Evolutionary conservation across 1,140 invertebrate species (phyloP).

Genomic region (Manduca sexta): DNA sequence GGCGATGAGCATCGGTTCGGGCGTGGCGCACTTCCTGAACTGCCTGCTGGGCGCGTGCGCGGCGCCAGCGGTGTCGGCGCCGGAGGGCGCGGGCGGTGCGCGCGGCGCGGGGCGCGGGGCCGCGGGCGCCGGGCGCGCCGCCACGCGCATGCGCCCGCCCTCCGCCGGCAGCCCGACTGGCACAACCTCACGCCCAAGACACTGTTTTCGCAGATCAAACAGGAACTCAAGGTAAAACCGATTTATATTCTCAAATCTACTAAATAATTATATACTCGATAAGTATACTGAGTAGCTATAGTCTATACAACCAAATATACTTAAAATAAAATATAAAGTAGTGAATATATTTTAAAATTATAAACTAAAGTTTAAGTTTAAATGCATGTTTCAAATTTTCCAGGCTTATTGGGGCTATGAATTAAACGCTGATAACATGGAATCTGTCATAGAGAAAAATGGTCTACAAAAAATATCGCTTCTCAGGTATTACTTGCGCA

Average conservation of each 20-base stretch:
- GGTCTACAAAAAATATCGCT: slow-evolving; percentile 92
- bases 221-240: slow-evolving; percentile 80
- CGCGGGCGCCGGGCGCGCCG: slow-evolving; percentile 69
- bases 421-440: slow-evolving; percentile 85
- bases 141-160: slow-evolving; percentile 69
- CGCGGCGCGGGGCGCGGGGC: slow-evolving; percentile 21
- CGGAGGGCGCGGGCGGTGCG: slow-evolving; percentile 52
- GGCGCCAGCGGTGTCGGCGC: slow-evolving; percentile 76
- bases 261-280: too few relatives aligned
- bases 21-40: slow-evolving; percentile 96
- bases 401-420: slow-evolving; percentile 90
- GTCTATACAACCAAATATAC: too few relatives aligned
- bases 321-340: not conserved
- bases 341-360: too few relatives aligned
- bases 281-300: too few relatives aligned
- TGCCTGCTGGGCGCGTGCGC: slow-evolving; percentile 89
- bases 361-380: not conserved
- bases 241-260: too few relatives aligned
- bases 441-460: slow-evolving; percentile 84
- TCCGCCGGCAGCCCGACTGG: slow-evolving; percentile 83
- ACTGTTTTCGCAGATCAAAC: slow-evolving; percentile 91
- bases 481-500: slow-evolving; percentile 74
- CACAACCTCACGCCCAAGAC: slow-evolving; percentile 86
- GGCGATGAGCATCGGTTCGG: slow-evolving; percentile 89
- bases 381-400: slow-evolving; percentile 6